A percentile compares a stretch with the other conserved stretches of the same genome.
phyloP scores from a whole-genome alignment of 1,140 invertebrate species.

The Drosophila elegans region DNA sequence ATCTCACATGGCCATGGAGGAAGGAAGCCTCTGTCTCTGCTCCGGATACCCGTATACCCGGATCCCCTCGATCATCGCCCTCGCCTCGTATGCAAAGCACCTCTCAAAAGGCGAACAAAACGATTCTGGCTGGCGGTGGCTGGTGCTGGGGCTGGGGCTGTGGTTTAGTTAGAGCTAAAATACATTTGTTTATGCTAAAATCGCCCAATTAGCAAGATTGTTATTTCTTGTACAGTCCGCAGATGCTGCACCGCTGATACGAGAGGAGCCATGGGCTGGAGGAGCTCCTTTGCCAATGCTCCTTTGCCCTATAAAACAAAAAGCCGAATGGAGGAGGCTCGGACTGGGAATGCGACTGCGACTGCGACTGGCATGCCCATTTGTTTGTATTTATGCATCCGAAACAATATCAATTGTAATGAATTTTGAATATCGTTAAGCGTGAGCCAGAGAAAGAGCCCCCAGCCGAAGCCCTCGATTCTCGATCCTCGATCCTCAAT shows the following conservation, averaged over 20 bases:
- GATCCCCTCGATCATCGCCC: constrained; percentile 5
- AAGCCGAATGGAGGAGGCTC: constrained; percentile 28
- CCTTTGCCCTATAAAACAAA: constrained; percentile 11
- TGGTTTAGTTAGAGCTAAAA: constrained; percentile 82
- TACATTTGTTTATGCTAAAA: constrained; percentile 85
- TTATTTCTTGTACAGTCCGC: constrained; percentile 83
- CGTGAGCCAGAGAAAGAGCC: constrained; percentile 36
- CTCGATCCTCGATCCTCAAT: constrained; percentile 16
- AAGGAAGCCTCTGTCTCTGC: neutral
- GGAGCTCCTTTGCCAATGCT: constrained; percentile 11
- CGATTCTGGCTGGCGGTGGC: constrained; percentile 43
- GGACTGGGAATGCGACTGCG: constrained; percentile 13
- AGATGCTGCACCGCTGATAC: constrained; percentile 72
- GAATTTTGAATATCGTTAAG: constrained; percentile 85
- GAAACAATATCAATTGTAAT: constrained; percentile 85
- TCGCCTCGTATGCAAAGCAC: constrained; percentile 65
- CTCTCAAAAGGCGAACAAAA: constrained; percentile 60
- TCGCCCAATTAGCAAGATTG: constrained; percentile 85
- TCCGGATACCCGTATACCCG: neutral
- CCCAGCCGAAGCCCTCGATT: constrained; percentile 4
- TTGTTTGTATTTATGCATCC: constrained; percentile 84
- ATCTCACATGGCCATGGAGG: constrained; percentile 18
- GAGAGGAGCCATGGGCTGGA: constrained; percentile 17
- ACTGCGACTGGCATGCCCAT: constrained; percentile 66
- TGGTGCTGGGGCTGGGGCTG: constrained; percentile 26